These are phyloP conservation scores for Hippocampus guttulatus DNA, from an alignment of 2,113 vertebrate genomes.

Conservation along the genomic window DNA sequence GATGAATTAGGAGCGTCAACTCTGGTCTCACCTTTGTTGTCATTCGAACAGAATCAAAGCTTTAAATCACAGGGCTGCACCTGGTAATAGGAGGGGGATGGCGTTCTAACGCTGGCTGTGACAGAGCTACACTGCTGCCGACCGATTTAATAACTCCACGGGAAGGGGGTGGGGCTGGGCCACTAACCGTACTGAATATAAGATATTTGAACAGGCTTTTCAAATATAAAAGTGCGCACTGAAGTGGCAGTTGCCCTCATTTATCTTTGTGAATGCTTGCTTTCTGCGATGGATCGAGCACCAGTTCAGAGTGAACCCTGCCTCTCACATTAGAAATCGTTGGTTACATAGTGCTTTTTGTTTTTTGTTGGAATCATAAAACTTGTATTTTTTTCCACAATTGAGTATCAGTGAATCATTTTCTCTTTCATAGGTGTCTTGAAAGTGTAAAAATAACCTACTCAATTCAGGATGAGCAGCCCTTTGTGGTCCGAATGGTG, in stretches of 20 bases:
- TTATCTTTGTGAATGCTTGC: slow-evolving; percentile 29
- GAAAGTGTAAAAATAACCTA: no score
- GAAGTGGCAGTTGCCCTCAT: slow-evolving; percentile 48
- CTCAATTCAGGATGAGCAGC: no score
- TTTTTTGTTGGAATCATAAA: no score
- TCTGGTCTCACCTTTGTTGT: slow-evolving; percentile 74
- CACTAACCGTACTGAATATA: slow-evolving; percentile 55
- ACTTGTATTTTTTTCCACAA: no score
- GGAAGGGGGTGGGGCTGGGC: slow-evolving; percentile 48
- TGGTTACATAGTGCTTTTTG: no score
- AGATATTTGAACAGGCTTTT: slow-evolving; percentile 62
- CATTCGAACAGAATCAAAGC: slow-evolving; percentile 77
- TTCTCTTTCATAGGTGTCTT: no score
- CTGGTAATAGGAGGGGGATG: slow-evolving; percentile 64
- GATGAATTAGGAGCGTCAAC: slow-evolving; percentile 73
- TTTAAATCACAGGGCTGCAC: slow-evolving; percentile 75
- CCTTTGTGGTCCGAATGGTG: no score
- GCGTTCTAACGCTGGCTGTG: slow-evolving; percentile 60
- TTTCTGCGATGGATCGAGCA: not conserved
- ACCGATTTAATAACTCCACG: slow-evolving; percentile 70
- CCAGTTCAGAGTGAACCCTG: not conserved
- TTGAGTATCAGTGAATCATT: no score
- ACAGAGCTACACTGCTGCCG: slow-evolving; percentile 60
- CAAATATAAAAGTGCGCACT: slow-evolving; percentile 34
- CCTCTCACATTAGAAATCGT: not conserved